Evolutionary conservation across 1,140 invertebrate species (phyloP).

Genomic region (Colletes gigas): DNA sequence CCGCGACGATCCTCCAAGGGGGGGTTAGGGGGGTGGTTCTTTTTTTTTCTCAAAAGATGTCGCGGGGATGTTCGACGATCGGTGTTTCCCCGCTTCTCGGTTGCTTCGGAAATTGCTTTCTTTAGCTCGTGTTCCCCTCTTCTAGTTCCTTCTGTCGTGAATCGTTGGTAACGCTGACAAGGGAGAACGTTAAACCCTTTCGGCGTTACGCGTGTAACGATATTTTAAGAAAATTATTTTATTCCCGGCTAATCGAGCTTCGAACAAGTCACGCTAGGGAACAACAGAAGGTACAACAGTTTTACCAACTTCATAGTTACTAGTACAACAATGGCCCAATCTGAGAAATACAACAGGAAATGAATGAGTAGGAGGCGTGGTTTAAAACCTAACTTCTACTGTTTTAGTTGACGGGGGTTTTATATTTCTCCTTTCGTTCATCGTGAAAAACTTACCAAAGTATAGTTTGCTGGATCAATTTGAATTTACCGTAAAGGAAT

Average conservation of each 20-base stretch:
- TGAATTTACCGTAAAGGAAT: too few species aligned
- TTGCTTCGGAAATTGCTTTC: background rate
- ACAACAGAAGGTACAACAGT: too few species aligned
- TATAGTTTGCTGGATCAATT: background rate
- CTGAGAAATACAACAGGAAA: too few species aligned
- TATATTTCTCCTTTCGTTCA: too few species aligned
- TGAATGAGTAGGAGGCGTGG: background rate
- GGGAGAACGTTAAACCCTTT: background rate
- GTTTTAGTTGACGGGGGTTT: too few species aligned
- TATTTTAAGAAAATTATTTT: too few species aligned
- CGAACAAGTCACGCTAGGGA: too few species aligned
- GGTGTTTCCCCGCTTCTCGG: background rate
- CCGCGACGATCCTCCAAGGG: constrained; percentile 14
- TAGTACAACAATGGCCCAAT: too few species aligned
- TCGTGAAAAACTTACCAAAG: background rate
- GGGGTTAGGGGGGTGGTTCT: background rate
- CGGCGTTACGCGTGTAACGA: too few species aligned
- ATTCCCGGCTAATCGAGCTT: too few species aligned
- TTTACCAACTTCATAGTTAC: too few species aligned
- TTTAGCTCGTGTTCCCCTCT: background rate
- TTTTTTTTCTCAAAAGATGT: constrained; percentile 25
- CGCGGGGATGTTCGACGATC: background rate
- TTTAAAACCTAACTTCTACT: background rate
- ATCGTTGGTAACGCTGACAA: background rate
- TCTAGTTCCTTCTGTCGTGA: too few species aligned